Percentiles rank a stretch among this genome's conserved stretches.
These are phyloP conservation scores for Tricholauxania praeusta DNA, from an alignment of 2,888 invertebrate genomes.

Conservation along the genomic window DNA sequence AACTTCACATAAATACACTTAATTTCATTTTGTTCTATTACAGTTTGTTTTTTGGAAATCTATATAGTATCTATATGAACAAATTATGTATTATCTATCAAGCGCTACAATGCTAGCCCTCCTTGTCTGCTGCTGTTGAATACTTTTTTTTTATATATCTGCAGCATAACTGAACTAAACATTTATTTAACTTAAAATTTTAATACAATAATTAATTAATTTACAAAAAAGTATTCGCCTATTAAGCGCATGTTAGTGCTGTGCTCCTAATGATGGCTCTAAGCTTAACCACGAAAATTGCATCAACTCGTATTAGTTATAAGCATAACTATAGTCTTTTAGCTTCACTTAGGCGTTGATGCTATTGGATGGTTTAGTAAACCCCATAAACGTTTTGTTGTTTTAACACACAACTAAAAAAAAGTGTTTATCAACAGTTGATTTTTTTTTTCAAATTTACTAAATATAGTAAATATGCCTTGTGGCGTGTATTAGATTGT, in stretches of 20 bases:
- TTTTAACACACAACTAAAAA: too few species aligned
- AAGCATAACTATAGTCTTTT: too few species aligned
- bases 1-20: slow-evolving; percentile 68
- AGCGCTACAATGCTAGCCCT: slow-evolving; percentile 10
- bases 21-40: slow-evolving; percentile 57
- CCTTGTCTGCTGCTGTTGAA: too few species aligned
- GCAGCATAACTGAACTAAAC: neutral
- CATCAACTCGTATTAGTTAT: neutral
- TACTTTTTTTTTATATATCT: too few species aligned
- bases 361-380: too few species aligned
- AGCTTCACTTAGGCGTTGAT: too few species aligned
- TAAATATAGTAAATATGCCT: too few species aligned
- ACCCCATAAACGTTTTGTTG: too few species aligned
- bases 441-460: too few species aligned
- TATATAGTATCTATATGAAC: slow-evolving; percentile 13
- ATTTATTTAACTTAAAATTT: neutral
- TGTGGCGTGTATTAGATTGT: too few species aligned
- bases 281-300: too few species aligned
- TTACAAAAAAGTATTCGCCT: slow-evolving; percentile 13
- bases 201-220: slow-evolving; percentile 1
- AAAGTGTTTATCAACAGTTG: too few species aligned
- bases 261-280: slow-evolving; percentile 1
- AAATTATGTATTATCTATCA: slow-evolving; percentile 3
- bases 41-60: slow-evolving; percentile 62
- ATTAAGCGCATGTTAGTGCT: slow-evolving; percentile 26